Evolutionary conservation across 2,113 vertebrate species (phyloP).

Genomic region (Ceyx margarethae): DNA sequence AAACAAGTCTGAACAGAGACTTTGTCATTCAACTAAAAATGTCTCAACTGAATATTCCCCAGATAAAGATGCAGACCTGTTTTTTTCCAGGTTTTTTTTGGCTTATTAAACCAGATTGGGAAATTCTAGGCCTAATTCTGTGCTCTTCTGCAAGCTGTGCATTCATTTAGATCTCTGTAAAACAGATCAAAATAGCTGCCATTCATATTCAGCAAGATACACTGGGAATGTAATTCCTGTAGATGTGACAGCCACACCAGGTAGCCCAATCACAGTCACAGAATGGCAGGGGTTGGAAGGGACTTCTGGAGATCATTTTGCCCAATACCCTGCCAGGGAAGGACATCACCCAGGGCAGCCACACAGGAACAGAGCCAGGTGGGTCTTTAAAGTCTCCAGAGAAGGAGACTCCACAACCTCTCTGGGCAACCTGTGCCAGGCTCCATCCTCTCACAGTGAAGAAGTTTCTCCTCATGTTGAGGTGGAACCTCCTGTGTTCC

Average conservation of each 20-base stretch:
- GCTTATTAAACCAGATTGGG: background rate
- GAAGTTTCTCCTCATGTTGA: too few relatives aligned
- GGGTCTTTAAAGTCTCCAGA: too few relatives aligned
- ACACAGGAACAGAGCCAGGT: too few relatives aligned
- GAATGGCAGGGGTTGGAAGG: too few relatives aligned
- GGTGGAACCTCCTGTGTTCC: too few relatives aligned
- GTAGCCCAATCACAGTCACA: background rate
- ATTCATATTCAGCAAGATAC: background rate
- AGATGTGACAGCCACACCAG: background rate
- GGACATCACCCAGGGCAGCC: too few relatives aligned
- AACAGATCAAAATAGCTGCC: background rate
- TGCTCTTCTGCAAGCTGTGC: background rate
- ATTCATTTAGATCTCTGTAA: background rate
- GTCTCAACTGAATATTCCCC: background rate
- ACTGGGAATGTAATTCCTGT: background rate
- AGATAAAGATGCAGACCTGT: background rate
- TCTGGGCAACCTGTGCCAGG: too few relatives aligned
- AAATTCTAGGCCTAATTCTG: background rate
- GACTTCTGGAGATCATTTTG: too few relatives aligned
- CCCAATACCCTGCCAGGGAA: too few relatives aligned
- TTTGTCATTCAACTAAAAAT: slow-evolving; percentile 16
- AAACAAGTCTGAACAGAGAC: slow-evolving; percentile 37
- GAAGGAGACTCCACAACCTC: too few relatives aligned
- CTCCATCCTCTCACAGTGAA: too few relatives aligned
- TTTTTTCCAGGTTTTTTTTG: background rate